These are phyloP conservation scores for Staurois parvus DNA, from an alignment of 2,797 vertebrate genomes.

Conservation along the genomic window DNA sequence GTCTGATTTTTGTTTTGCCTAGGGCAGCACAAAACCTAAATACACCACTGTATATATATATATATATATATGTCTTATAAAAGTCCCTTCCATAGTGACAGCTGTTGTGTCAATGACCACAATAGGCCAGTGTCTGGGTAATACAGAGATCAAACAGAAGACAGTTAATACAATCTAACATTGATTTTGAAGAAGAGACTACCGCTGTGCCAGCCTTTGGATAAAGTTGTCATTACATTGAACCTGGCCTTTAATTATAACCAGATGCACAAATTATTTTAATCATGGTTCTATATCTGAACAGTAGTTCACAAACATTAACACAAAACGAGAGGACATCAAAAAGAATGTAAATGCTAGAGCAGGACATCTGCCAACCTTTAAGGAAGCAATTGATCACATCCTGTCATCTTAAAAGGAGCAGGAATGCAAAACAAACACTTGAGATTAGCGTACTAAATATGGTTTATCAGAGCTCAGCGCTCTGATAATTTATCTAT, in stretches of 20 bases:
- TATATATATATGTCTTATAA: neutral
- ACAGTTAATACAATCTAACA: slow-evolving; percentile 46
- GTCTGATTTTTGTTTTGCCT: too few relatives aligned
- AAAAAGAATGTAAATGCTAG: slow-evolving; percentile 79
- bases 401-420: slow-evolving; percentile 83
- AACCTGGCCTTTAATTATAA: slow-evolving; percentile 82
- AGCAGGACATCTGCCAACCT: slow-evolving; percentile 79
- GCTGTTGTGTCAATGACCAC: slow-evolving; percentile 41
- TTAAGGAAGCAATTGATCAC: slow-evolving; percentile 83
- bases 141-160: slow-evolving; percentile 45
- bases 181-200: slow-evolving; percentile 72
- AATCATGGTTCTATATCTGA: slow-evolving; percentile 80
- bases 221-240: slow-evolving; percentile 80
- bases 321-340: slow-evolving; percentile 81
- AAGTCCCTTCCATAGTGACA: neutral
- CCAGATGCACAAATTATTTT: slow-evolving; percentile 84
- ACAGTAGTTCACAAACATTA: slow-evolving; percentile 79
- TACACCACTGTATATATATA: too few relatives aligned
- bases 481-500: slow-evolving; percentile 78
- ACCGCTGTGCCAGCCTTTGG: slow-evolving; percentile 65
- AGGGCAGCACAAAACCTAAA: too few relatives aligned
- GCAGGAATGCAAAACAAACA: slow-evolving; percentile 81
- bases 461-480: slow-evolving; percentile 73
- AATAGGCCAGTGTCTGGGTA: slow-evolving; percentile 56
- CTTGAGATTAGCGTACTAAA: slow-evolving; percentile 78